Base-by-base conservation (phyloP, 1,140 invertebrate species). In the Aphaenogaster rudis region DNA sequence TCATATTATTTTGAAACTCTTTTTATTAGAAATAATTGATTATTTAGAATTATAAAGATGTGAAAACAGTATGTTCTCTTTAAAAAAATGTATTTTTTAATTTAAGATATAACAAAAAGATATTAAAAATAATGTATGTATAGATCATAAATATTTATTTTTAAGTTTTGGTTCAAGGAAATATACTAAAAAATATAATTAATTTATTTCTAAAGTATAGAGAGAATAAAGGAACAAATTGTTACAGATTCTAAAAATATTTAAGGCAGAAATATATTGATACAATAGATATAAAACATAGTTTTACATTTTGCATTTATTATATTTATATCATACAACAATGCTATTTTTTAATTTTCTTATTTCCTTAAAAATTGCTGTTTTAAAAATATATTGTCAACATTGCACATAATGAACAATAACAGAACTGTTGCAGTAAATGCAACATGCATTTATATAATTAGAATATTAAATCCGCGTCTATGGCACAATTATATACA, bases 401-500 rank as follows among this genome's bases (percentile, higher is more conserved):
- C 52, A 63, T 61, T 33, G 28, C 11, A 79, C 57, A 36, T 36
- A 42, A 39, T 52, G 45, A n/a, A 48, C 7, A 45, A 64, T 50
- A 64, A 63, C 17, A 54, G 5, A 39, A 64, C 36, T 76, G 33
- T 77, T 77, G 11, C 8, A 33, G 6, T 33, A 52, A 57, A 13
- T 50, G 17, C 50, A 61, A 76, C 13, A 61, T 28, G 4, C 21
- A 77, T 61, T 21, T 28, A 36, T 74, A 59, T n/a, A 77, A 59
- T 57, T 7, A 45, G 6, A 61, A 61, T 77, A 76, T 74, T 54
- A 74, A 13, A 61, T 54, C 7, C 7, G 11, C 11, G 21, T 66
- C 21, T n/a, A 79, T 66, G 42, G 45, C 45, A 77, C 54, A 79
- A 50, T 64, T 79, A 63, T 79, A 15, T 66, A 66, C 42, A 79